These are phyloP conservation scores for Callocephalon fimbriatum DNA, from an alignment of 2,113 vertebrate genomes.

Conservation along the genomic window DNA sequence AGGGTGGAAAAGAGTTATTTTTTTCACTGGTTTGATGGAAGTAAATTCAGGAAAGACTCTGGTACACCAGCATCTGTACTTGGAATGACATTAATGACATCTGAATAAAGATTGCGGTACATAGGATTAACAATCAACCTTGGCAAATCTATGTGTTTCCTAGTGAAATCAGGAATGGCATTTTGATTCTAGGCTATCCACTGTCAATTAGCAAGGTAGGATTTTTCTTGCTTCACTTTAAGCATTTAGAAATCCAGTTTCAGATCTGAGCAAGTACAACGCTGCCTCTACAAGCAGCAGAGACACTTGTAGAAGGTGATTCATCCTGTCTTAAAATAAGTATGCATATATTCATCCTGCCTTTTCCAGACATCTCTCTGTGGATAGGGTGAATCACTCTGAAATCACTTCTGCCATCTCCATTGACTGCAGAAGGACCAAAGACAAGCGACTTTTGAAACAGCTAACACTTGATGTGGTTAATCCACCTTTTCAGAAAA, in stretches of 20 bases:
- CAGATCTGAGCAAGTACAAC: background rate
- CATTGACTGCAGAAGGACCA: conserved; percentile 3
- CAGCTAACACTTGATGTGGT: background rate
- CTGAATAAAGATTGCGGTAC: background rate
- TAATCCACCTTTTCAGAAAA: background rate
- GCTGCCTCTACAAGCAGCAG: background rate
- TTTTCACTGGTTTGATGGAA: background rate
- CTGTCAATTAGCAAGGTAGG: background rate
- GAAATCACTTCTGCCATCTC: background rate
- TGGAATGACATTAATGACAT: background rate
- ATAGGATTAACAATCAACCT: background rate
- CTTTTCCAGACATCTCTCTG: background rate
- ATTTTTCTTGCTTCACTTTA: background rate
- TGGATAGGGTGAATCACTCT: background rate
- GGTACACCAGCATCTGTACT: background rate
- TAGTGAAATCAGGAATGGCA: background rate
- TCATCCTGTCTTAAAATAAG: conserved; percentile 23
- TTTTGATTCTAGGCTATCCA: background rate
- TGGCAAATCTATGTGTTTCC: background rate
- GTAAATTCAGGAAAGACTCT: background rate
- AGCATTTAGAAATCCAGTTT: conserved; percentile 1
- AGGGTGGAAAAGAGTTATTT: background rate
- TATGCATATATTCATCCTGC: background rate
- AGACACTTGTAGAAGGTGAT: background rate
- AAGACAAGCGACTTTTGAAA: background rate